Evolutionary conservation across 2,888 invertebrate species (phyloP), one percentile per base, ranked within the genome.

Genomic region (Pristionchus fissidentatus): DNA sequence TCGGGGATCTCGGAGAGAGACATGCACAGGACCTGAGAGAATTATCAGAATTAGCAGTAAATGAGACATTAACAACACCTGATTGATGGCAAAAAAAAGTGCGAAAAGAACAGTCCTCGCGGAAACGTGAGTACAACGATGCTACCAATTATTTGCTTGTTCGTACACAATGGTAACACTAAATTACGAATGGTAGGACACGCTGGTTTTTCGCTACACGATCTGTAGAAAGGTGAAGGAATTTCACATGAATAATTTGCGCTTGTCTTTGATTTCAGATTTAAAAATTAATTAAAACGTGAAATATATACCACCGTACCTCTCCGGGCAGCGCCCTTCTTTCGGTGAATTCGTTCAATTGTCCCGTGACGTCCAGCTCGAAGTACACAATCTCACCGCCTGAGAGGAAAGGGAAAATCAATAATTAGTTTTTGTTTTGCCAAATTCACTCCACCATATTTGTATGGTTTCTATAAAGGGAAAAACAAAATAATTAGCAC

Each of bases 361-460:
- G 97, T 0, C 98, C 98, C 88, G 97, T 96, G 89, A 97, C 96
- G 93, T 99, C 98, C 97, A 99, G 97, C 94, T 99, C 98, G 93
- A 99, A 99, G 94, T 98, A 99, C 66, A 99, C 97, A 85, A 99
- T 94, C 94, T 99, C 99, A 22, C 89, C 90, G 1, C 70, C 70
- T 70, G 70, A 2, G n/a, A n/a, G n/a, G n/a, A n/a, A n/a, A n/a
- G n/a, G n/a, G n/a, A n/a, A n/a, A n/a, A n/a, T n/a, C n/a, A n/a
- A 57, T 0, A 38, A 66, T 35, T 60, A 32, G n/a, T 57, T 7
- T 15, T 55, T 55, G n/a, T n/a, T n/a, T n/a, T n/a, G n/a, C n/a
- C n/a, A n/a, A n/a, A n/a, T n/a, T n/a, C n/a, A n/a, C n/a, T n/a
- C n/a, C n/a, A n/a, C n/a, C n/a, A n/a, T n/a, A n/a, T n/a, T n/a